Base-by-base conservation (phyloP, 64 coral and sea anemone genomes). In the Stichodactyla mertensii region DNA sequence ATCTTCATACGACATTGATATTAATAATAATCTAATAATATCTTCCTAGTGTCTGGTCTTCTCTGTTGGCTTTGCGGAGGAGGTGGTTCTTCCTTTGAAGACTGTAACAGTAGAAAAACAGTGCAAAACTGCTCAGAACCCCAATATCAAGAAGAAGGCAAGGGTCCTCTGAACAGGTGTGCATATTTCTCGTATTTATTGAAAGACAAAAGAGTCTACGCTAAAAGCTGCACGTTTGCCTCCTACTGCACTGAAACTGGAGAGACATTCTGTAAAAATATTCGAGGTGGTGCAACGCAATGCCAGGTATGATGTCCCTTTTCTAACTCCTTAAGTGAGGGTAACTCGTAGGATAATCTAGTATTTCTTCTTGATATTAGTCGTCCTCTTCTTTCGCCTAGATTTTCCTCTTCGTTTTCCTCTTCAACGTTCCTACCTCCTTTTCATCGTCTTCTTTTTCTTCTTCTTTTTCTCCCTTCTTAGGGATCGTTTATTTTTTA, bases 141-240 rank as follows among this genome's bases (percentile, higher is more conserved):
- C 0, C 4, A n/a, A 36, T 79, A 51, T 79, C 77, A 79, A 51
- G 77, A 51, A 18, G 0, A 0, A 79, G 77, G 77, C 6, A 36
- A 79, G 16, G 28, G 28, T 0, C 77, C 77, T 79, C 51, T 79
- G 0, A 31, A 79, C 19, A 26, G 77, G 5, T 79, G 77, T 79
- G 77, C 77, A 52, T 79, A 79, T 36, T 77, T 77, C 31, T 77
- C 71, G 16, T 77, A 77, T 77, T 77, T 20, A 16, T 45, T 23
- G n/a, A 77, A 31, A n/a, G 71, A 36, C 1, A 79, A 79, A 16
- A 79, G 77, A 79, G 5, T 79, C 28, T 79, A 79, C 16, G 77
- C 77, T 11, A 79, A 79, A 79, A 79, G 77, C 77, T 79, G 77
- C 10, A 79, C 77, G 28, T 31, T 45, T 8, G 28, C 77, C 4